Percentiles rank a stretch among this genome's conserved stretches.
Conservation (phyloP, 2,888 invertebrate genomes). For the Venusia cambrica region DNA sequence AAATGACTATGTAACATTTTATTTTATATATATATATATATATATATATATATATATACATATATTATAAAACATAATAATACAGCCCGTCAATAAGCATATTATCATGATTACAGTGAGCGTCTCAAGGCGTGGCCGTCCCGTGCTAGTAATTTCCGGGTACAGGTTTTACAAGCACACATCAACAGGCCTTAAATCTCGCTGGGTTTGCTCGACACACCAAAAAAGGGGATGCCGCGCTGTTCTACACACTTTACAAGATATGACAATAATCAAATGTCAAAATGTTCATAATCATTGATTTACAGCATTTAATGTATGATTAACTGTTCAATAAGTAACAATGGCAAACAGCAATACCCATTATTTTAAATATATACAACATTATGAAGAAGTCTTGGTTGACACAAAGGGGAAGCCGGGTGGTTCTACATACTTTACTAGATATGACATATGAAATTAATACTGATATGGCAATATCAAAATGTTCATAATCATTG, state of each 20-base stretch:
- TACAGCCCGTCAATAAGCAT: slow-evolving; percentile 3
- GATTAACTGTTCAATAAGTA: too few relatives aligned
- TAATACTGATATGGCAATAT: too few relatives aligned
- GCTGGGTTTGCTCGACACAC: slow-evolving; percentile 6
- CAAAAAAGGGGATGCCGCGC: slow-evolving; percentile 18
- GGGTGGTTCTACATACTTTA: too few relatives aligned
- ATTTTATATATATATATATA: too few relatives aligned
- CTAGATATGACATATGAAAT: too few relatives aligned
- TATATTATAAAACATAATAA: slow-evolving; percentile 18
- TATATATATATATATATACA: slow-evolving; percentile 1
- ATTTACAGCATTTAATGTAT: too few relatives aligned
- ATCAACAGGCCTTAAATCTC: background rate
- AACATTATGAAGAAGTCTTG: too few relatives aligned
- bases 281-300: slow-evolving; percentile 28
- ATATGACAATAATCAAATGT: slow-evolving; percentile 22
- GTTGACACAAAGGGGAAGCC: too few relatives aligned
- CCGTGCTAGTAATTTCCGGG: slow-evolving; percentile 1
- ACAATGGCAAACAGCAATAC: too few relatives aligned
- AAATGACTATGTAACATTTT: too few relatives aligned
- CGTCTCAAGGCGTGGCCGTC: slow-evolving; percentile 3
- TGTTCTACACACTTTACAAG: slow-evolving; percentile 26
- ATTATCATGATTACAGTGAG: slow-evolving; percentile 1
- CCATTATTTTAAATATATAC: too few relatives aligned
- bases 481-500: too few relatives aligned
- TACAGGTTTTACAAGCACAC: slow-evolving; percentile 7